A percentile compares a stretch with the other conserved stretches of the same genome.
Conservation (phyloP, 1,140 invertebrate species). For the Leptinotarsa defecta region DNA sequence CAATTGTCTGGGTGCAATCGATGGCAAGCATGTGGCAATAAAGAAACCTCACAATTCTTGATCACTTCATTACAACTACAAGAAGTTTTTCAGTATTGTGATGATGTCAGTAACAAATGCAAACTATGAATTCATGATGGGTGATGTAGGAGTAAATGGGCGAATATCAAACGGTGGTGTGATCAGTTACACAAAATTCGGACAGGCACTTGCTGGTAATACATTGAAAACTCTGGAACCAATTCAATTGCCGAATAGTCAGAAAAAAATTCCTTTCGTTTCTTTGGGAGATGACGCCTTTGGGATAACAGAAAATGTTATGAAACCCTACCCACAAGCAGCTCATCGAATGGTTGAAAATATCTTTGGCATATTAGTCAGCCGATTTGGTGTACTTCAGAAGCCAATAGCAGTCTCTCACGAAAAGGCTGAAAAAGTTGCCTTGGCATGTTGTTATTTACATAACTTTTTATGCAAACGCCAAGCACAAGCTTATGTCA, state of each 20-base stretch:
- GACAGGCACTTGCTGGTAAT: no score
- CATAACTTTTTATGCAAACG: neutral
- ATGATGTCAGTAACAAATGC: conserved; percentile 42
- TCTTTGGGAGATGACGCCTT: conserved; percentile 59
- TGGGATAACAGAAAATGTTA: conserved; percentile 47
- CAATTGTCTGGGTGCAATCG: no score
- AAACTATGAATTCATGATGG: conserved; percentile 46
- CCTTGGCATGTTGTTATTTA: conserved; percentile 3
- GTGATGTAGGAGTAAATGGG: no score
- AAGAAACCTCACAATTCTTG: no score
- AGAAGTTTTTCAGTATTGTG: no score
- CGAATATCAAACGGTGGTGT: conserved; percentile 47
- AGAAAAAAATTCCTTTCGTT: conserved; percentile 39
- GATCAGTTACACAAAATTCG: conserved; percentile 35
- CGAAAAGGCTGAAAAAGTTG: conserved; percentile 31
- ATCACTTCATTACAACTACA: no score
- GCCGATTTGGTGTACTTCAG: conserved; percentile 29
- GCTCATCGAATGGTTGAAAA: conserved; percentile 29
- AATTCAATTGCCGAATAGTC: conserved; percentile 25
- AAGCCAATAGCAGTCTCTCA: conserved; percentile 42
- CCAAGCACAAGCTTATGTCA: neutral
- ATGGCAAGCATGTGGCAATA: no score
- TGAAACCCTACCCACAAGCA: conserved; percentile 50
- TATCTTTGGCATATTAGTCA: conserved; percentile 31
- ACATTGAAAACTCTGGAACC: conserved; percentile 8